These are phyloP conservation scores for Netelia virgata DNA, from an alignment of 2,888 invertebrate genomes.

Conservation along the genomic window DNA sequence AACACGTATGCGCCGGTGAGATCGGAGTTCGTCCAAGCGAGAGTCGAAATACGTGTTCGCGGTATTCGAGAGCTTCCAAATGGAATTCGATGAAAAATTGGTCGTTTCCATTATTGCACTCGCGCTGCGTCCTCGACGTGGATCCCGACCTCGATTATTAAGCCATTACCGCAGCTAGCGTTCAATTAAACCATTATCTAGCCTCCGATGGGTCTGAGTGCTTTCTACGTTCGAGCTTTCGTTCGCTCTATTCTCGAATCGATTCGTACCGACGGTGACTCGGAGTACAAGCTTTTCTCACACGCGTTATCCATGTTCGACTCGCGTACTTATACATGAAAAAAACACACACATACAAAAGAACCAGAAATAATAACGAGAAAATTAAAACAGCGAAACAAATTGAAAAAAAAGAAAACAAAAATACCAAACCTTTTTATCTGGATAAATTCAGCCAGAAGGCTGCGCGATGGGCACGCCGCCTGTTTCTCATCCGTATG, in stretches of 20 bases:
- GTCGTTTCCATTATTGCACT: conserved; percentile 60
- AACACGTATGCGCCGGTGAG: too few relatives aligned
- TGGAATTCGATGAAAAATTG: conserved; percentile 66
- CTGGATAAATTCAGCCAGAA: conserved; percentile 27
- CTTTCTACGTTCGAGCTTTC: conserved; percentile 30
- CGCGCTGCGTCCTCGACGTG: conserved; percentile 24
- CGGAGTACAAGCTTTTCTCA: background rate
- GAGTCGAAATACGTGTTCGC: background rate
- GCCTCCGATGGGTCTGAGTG: conserved; percentile 45
- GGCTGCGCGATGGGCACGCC: background rate
- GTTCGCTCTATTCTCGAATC: conserved; percentile 15
- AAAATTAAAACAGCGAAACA: background rate
- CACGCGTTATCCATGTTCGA: background rate
- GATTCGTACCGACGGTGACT: background rate
- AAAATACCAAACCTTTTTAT: conserved; percentile 26
- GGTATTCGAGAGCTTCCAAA: conserved; percentile 24
- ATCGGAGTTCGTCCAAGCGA: too few relatives aligned
- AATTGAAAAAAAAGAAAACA: background rate
- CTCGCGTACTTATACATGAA: too few relatives aligned
- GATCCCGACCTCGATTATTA: conserved; percentile 61
- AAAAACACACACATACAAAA: background rate
- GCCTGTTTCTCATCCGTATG: conserved; percentile 3
- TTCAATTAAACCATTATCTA: conserved; percentile 66
- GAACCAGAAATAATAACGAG: background rate
- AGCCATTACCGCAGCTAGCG: conserved; percentile 55